Evolutionary conservation across 2,797 vertebrate species (phyloP).

Genomic region (Pelochelys cantorii): DNA sequence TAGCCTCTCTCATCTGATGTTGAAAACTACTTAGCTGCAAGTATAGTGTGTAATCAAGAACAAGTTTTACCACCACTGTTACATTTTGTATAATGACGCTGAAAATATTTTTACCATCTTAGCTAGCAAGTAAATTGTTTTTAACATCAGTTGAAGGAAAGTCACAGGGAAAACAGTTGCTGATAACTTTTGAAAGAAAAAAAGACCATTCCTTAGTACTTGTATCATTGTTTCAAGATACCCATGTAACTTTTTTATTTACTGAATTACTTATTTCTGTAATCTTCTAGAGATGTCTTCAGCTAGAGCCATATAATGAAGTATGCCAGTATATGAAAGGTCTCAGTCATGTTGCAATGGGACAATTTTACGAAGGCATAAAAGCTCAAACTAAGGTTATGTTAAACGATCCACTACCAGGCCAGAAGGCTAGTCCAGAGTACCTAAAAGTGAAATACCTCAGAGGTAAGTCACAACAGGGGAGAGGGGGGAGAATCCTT

Average conservation of each 20-base stretch:
- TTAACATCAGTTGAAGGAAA: background rate
- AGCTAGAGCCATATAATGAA: constrained; percentile 95
- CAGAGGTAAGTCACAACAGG: constrained; percentile 84
- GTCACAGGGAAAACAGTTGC: background rate
- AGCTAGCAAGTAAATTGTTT: background rate
- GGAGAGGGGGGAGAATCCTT: background rate
- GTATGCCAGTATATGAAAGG: constrained; percentile 99
- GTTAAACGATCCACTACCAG: constrained; percentile 95
- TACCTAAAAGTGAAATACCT: constrained; percentile 99
- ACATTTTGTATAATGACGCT: background rate
- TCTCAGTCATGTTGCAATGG: constrained; percentile 96
- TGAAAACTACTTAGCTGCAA: background rate
- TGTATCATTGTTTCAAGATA: background rate
- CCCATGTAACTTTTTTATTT: background rate
- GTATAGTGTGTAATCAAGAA: background rate
- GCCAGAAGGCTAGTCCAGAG: constrained; percentile 96
- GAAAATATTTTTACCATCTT: background rate
- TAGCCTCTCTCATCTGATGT: fast-evolving
- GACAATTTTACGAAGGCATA: constrained; percentile 98
- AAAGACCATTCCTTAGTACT: background rate
- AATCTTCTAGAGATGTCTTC: constrained; percentile 89
- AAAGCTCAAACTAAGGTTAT: constrained; percentile 99
- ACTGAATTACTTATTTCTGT: background rate
- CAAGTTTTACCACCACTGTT: background rate
- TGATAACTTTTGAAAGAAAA: background rate